Evolutionary conservation across 2,797 vertebrate genomes (phyloP), one percentile per base, ranked within the genome.

Genomic region (Enteromius thamalakanensis): DNA sequence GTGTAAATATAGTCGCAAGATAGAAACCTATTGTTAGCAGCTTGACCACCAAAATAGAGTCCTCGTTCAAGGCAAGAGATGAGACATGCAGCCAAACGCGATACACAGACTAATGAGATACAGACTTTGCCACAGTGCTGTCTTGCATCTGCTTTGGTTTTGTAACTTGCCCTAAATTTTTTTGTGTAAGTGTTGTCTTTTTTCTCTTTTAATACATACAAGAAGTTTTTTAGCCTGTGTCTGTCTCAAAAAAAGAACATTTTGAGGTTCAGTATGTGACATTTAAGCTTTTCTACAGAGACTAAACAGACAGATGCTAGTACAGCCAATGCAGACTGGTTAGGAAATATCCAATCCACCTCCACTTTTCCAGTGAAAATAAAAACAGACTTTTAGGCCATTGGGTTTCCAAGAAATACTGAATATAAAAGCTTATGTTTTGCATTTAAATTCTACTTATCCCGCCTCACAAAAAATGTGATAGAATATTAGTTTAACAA

Each of bases 11-110:
- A 86, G 58, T 60, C 65, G 15, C 84, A 80, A 79, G 87, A 87
- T 87, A 87, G 88, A 87, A 90, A 88, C 77, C 64, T 89, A 88
- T 91, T 90, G 89, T 86, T 89, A 90, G 87, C 84, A 72, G 71
- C 62, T 85, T 83, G 86, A 89, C 81, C 32, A 77, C 86, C 89
- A 90, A 87, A 85, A 83, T 71, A 83, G 67, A 62, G 62, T 82
- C n/a, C 64, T 45, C n/a, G 23, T 64, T 72, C 42, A 40, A 37
- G n/a, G 23, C 68, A 14, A 40, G 51, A 65, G 53, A 53, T 42
- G 69, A 80, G 51, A 26, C 29, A 15, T 26, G 60, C 42, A 47
- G 49, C 49, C 62, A 51, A 32, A 84, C 65, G 32, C 26, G 51
- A 23, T 72, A 68, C 29, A 76, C 71, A 53, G 29, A 83, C 76